phyloP scores from a whole-genome alignment of 1,140 invertebrate genomes.

The Drosophila obscura region DNA sequence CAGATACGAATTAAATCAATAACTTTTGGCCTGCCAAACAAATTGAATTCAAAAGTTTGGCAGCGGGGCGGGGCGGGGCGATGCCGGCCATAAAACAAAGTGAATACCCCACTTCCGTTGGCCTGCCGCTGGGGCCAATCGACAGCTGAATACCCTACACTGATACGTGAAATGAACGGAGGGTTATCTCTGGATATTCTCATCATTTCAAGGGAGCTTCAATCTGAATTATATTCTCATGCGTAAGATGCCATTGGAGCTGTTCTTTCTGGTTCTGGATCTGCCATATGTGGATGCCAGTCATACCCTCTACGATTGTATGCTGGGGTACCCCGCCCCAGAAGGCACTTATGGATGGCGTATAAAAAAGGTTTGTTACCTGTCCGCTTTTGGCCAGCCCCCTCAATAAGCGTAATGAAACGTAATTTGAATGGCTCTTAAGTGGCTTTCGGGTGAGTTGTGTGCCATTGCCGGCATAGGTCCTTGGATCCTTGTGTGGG shows the following conservation, averaged over 20 bases:
- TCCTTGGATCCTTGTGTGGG: background rate
- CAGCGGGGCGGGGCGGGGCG: constrained; percentile 2
- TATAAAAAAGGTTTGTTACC: constrained; percentile 30
- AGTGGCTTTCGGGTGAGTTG: constrained; percentile 58
- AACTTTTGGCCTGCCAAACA: constrained; percentile 69
- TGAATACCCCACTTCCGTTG: background rate
- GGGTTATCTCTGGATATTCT: too few relatives aligned
- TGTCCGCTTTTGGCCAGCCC: constrained; percentile 8
- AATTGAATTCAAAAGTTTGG: constrained; percentile 72
- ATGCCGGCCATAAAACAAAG: constrained; percentile 30
- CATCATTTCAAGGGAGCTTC: too few relatives aligned
- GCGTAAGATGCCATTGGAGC: too few relatives aligned
- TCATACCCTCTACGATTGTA: too few relatives aligned
- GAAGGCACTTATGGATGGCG: background rate
- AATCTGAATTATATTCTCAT: too few relatives aligned
- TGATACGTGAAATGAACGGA: too few relatives aligned
- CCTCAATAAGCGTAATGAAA: constrained; percentile 76
- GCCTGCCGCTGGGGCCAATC: background rate
- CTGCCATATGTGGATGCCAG: too few relatives aligned
- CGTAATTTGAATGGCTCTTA: constrained; percentile 77
- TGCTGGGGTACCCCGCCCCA: too few relatives aligned
- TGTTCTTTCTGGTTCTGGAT: too few relatives aligned
- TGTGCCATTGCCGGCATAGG: background rate
- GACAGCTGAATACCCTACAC: constrained; percentile 3
- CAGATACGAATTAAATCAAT: constrained; percentile 81